phyloP scores from a whole-genome alignment of 2,113 vertebrate species.

The Pituophis catenifer region DNA sequence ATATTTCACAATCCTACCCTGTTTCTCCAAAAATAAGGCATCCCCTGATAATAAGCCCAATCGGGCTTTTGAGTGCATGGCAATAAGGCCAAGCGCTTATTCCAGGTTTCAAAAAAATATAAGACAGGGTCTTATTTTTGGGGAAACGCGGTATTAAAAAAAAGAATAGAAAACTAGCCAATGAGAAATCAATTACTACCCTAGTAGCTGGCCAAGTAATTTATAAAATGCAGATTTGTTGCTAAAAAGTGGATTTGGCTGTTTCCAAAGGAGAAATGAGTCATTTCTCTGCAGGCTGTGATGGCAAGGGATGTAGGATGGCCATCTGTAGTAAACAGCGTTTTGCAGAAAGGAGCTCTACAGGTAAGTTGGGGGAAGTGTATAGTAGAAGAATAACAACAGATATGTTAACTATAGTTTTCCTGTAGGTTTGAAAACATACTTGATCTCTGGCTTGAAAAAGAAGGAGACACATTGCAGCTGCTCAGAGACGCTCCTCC shows the following conservation, averaged over 20 bases:
- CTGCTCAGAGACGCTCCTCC: slow-evolving; percentile 76
- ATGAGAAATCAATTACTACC: background rate
- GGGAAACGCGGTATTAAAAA: too few species aligned
- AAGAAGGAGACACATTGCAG: slow-evolving; percentile 78
- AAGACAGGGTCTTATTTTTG: too few species aligned
- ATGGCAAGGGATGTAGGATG: background rate
- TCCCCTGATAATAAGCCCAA: too few species aligned
- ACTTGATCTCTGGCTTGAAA: slow-evolving; percentile 89
- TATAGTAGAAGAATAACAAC: background rate
- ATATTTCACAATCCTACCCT: background rate
- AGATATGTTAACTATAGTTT: slow-evolving; percentile 50
- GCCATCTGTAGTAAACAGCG: background rate
- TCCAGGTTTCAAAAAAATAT: too few species aligned
- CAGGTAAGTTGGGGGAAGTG: too few species aligned
- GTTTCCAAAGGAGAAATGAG: background rate
- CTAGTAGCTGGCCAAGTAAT: background rate
- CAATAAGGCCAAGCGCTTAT: too few species aligned
- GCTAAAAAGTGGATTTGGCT: background rate
- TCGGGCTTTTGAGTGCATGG: too few species aligned
- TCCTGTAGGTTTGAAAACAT: slow-evolving; percentile 87
- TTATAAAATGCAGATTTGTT: background rate
- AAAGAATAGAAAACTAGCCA: background rate
- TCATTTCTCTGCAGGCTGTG: background rate
- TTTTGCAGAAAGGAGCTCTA: background rate
- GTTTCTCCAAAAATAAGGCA: too few species aligned